Evolutionary conservation across 2,888 invertebrate species (phyloP).

Genomic region (Pyrrhia umbra): DNA sequence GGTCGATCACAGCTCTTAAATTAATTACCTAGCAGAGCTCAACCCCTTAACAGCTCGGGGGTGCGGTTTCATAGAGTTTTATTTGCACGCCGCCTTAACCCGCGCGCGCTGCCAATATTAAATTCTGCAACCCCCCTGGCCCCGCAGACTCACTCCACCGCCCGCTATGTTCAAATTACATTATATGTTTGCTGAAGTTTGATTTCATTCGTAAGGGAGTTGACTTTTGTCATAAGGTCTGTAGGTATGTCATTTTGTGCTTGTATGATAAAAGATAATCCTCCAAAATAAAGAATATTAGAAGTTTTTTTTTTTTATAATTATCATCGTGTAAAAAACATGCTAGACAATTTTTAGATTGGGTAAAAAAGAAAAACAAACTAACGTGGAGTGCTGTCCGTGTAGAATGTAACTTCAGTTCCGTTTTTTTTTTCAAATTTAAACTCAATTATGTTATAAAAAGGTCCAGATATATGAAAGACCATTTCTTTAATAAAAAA

Average conservation of each 20-base stretch:
- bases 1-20: slow-evolving; percentile 21
- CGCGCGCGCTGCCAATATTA: slow-evolving; percentile 86
- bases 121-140: slow-evolving; percentile 77
- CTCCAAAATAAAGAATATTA: no score
- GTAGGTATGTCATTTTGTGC: slow-evolving; percentile 17
- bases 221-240: slow-evolving; percentile 41
- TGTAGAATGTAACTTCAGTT: no score
- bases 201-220: slow-evolving; percentile 60
- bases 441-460: no score
- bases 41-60: slow-evolving; percentile 75
- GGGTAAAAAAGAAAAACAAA: no score
- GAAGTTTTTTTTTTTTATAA: no score
- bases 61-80: slow-evolving; percentile 85
- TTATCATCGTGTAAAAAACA: no score
- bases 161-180: slow-evolving; percentile 75
- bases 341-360: no score
- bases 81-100: slow-evolving; percentile 89
- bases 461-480: no score
- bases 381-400: no score
- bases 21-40: slow-evolving; percentile 37
- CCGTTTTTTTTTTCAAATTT: no score
- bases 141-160: slow-evolving; percentile 22
- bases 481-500: no score
- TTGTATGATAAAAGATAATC: no score
- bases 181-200: slow-evolving; percentile 76